These are phyloP conservation scores for Pachyseris speciosa DNA, from an alignment of 64 coral and sea anemone species.

Conservation along the genomic window DNA sequence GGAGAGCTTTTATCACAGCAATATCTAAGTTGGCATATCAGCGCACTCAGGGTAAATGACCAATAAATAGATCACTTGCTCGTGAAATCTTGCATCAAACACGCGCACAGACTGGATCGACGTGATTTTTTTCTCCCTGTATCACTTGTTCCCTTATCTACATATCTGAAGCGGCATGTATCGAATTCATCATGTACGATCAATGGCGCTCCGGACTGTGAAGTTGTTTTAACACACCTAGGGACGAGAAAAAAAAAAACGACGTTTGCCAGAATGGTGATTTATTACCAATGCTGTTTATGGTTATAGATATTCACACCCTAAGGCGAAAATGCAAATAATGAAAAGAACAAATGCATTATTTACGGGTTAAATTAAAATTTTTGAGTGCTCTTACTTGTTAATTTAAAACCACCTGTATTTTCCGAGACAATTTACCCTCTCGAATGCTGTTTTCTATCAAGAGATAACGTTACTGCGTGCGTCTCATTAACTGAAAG, in stretches of 20 bases:
- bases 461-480: too few relatives aligned
- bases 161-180: neutral
- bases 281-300: too few relatives aligned
- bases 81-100: neutral
- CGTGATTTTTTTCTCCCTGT: neutral
- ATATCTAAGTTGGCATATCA: neutral
- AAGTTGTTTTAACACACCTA: too few relatives aligned
- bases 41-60: neutral
- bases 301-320: neutral
- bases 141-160: neutral
- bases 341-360: slow-evolving; percentile 18
- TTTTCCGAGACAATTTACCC: neutral
- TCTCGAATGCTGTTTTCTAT: too few relatives aligned
- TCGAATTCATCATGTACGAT: neutral
- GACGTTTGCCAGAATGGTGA: too few relatives aligned
- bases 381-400: slow-evolving; percentile 26
- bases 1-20: neutral
- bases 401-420: slow-evolving; percentile 9
- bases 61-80: neutral
- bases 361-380: neutral
- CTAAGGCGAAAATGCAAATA: neutral
- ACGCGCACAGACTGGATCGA: neutral
- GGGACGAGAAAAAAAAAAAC: too few relatives aligned
- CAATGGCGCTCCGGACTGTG: neutral
- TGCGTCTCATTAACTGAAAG: too few relatives aligned